Conservation (phyloP, 1,140 invertebrate species). For the Drosophila lini region DNA sequence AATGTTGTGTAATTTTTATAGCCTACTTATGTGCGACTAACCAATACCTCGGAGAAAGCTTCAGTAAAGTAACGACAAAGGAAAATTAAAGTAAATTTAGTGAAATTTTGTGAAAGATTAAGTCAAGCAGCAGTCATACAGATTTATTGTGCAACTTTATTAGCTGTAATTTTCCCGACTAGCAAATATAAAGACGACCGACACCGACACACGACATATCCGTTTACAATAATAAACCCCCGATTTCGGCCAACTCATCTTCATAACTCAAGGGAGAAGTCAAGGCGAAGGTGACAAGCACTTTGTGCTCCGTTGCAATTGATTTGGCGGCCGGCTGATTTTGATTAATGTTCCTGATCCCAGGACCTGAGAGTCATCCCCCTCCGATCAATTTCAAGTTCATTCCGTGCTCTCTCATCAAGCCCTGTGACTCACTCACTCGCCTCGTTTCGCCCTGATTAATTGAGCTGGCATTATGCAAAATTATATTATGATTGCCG, state of each 20-base stretch:
- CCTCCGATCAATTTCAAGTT: conserved; percentile 42
- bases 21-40: conserved; percentile 45
- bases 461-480: conserved; percentile 63
- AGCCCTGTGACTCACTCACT: conserved; percentile 5
- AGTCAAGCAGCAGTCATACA: conserved; percentile 11
- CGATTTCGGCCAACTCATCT: conserved; percentile 55
- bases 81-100: conserved; percentile 59
- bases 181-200: conserved; percentile 48
- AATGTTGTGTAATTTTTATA: conserved; percentile 81
- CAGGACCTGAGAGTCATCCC: conserved; percentile 20
- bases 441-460: conserved; percentile 49
- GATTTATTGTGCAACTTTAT: conserved; percentile 51
- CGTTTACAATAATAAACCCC: conserved; percentile 13
- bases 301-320: conserved; percentile 47
- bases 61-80: conserved; percentile 50
- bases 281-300: conserved; percentile 63
- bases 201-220: conserved; percentile 45
- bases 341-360: conserved; percentile 47
- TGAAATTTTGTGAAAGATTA: conserved; percentile 55
- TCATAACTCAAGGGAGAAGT: conserved; percentile 62
- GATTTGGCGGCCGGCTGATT: conserved; percentile 62
- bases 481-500: conserved; percentile 44
- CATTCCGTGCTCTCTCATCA: not conserved
- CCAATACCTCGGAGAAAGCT: conserved; percentile 64
- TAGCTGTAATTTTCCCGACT: conserved; percentile 57